Conservation (phyloP, 2,888 invertebrate genomes). For the Pherbina coryleti region DNA sequence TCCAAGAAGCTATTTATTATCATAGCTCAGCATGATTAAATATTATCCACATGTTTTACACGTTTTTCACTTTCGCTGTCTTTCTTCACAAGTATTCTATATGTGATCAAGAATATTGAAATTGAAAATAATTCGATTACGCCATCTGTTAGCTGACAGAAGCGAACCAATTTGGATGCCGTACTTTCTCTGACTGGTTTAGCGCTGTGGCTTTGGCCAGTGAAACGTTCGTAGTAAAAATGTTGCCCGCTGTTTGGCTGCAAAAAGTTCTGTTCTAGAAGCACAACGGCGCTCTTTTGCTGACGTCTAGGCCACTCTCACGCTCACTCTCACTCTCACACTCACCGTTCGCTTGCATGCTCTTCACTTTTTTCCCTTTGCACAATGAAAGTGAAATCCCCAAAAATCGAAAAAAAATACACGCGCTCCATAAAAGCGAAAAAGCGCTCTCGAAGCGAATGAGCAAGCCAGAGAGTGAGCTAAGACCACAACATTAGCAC, state of each 20-base stretch:
- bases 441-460: not conserved
- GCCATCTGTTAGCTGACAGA: slow-evolving; percentile 34
- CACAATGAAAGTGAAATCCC: slow-evolving; percentile 50
- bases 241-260: not conserved
- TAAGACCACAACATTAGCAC: not conserved
- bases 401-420: slow-evolving; percentile 38
- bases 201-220: slow-evolving; percentile 41
- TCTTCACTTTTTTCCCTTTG: slow-evolving; percentile 19
- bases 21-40: not conserved
- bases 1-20: not conserved
- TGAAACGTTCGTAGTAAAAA: slow-evolving; percentile 6
- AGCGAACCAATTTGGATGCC: slow-evolving; percentile 65
- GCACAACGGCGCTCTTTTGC: not conserved
- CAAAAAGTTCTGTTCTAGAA: slow-evolving; percentile 29
- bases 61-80: slow-evolving; percentile 19
- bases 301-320: not conserved
- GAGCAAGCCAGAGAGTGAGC: slow-evolving; percentile 12
- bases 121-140: slow-evolving; percentile 4
- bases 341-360: not conserved
- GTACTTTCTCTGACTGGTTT: slow-evolving; percentile 69
- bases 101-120: not conserved
- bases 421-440: not conserved
- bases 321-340: not conserved
- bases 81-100: not conserved
- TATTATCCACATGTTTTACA: not conserved